phyloP scores from a whole-genome alignment of 2,888 invertebrate species.

The Erebia epiphron region DNA sequence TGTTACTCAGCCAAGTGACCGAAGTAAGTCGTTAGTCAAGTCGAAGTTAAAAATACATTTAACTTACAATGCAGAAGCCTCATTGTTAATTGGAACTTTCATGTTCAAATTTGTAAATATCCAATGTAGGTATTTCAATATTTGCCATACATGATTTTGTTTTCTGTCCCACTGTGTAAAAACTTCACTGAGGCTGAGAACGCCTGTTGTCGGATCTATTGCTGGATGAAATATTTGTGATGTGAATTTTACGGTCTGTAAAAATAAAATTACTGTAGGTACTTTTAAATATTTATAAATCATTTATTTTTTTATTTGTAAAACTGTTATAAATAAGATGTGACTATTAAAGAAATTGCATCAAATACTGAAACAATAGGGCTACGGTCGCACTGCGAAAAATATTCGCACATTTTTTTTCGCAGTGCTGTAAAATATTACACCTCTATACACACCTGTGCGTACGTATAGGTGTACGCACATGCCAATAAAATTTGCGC shows the following conservation, averaged over 20 bases:
- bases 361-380: too few relatives aligned
- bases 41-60: too few relatives aligned
- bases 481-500: too few relatives aligned
- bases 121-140: constrained; percentile 91
- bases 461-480: too few relatives aligned
- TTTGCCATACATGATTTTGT: constrained; percentile 94
- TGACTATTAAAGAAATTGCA: not conserved
- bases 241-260: constrained; percentile 91
- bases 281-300: not conserved
- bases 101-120: constrained; percentile 92
- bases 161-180: constrained; percentile 94
- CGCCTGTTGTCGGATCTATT: constrained; percentile 89
- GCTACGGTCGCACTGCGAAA: too few relatives aligned
- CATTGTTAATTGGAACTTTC: constrained; percentile 87
- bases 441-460: too few relatives aligned
- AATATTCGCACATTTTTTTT: too few relatives aligned
- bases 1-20: not conserved
- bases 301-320: too few relatives aligned
- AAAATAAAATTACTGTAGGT: constrained; percentile 35
- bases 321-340: too few relatives aligned
- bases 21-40: too few relatives aligned
- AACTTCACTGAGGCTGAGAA: constrained; percentile 89
- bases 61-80: constrained; percentile 87
- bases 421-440: too few relatives aligned
- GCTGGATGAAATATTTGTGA: constrained; percentile 94